Evolutionary conservation across 2,797 vertebrate genomes (phyloP).

Genomic region (Anomalospiza imberbis): DNA sequence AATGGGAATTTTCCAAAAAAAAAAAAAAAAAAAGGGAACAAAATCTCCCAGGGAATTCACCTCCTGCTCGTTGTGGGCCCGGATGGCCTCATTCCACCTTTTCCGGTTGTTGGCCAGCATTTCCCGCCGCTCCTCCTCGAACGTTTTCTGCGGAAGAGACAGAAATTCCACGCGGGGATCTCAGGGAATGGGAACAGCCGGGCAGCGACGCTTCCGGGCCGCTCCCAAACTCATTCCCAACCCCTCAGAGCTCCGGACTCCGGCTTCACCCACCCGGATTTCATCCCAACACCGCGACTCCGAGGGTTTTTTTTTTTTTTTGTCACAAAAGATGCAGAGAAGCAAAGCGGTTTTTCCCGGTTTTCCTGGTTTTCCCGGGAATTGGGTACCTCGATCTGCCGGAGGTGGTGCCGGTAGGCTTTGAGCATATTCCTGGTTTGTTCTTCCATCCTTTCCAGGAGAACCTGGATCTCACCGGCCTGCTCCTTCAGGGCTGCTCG

Average conservation of each 20-base stretch:
- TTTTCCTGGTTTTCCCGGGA: neutral
- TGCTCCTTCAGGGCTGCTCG: neutral
- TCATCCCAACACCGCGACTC: rapidly evolving
- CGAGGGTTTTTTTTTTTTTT: neutral
- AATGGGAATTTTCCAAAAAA: too few species aligned
- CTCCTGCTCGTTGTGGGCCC: neutral
- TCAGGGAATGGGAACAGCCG: rapidly evolving
- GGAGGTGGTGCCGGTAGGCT: neutral
- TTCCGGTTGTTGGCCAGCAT: neutral
- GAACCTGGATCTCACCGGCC: rapidly evolving
- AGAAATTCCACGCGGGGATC: rapidly evolving
- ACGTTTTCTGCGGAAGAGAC: neutral
- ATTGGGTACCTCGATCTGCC: neutral
- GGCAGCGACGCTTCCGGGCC: too few species aligned
- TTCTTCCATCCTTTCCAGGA: neutral
- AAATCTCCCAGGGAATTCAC: rapidly evolving
- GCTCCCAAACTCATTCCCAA: neutral
- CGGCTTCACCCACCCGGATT: neutral
- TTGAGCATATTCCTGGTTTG: neutral
- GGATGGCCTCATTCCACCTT: neutral
- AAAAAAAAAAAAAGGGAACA: too few species aligned
- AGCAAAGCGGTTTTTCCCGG: rapidly evolving
- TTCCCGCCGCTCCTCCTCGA: neutral
- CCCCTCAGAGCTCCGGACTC: neutral
- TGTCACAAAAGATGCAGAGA: rapidly evolving